Evolutionary conservation across 2,797 vertebrate species (phyloP), one percentile per base, ranked within the genome.

Genomic region (Gobionotothen gibberifrons): DNA sequence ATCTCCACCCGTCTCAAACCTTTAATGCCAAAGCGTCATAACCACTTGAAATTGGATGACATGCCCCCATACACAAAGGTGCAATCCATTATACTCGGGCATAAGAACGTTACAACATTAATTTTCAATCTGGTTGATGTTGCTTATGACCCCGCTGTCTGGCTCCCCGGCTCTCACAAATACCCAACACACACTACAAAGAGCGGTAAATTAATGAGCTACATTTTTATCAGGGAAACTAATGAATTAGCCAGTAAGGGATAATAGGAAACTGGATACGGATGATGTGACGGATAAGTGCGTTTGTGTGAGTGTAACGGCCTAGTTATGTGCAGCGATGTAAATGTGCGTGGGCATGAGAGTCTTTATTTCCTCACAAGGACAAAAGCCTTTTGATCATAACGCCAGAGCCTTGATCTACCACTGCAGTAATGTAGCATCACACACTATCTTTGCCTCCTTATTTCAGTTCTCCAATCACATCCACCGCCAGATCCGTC

Each of bases 351-450:
- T 2, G 39, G 56, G 44, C 55, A 56, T 55, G 74, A 57, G 54
- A 54, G 58, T 71, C 59, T 71, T 53, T 68, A 74, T 87, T 87
- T 81, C 61, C 67, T 26, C 78, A 87, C 79, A 87, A 90, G 86
- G 85, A 91, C 83, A 89, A 83, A 81, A 83, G 69, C 69, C 55
- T 85, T 92, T 92, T 92, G 81, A 92, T 91, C 80, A 84, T 73
- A 44, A 79, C 36, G 64, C 57, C 17, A 54, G 36, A 71, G 82
- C 89, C 87, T 91, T 92, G 85, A 89, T 87, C 79, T 68, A 65
- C 73, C 67, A 68, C 78, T 61, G 77, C 78, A 78, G 57, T 80
- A 76, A 76, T 81, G 59, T 49, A 79, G 80, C 68, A 80, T 77
- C 77, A 67, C 44, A 74, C 74, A 75, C 56, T 19, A 73, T 79